phyloP scores from a whole-genome alignment of 2,797 vertebrate genomes.

The Enteromius treurensis region DNA sequence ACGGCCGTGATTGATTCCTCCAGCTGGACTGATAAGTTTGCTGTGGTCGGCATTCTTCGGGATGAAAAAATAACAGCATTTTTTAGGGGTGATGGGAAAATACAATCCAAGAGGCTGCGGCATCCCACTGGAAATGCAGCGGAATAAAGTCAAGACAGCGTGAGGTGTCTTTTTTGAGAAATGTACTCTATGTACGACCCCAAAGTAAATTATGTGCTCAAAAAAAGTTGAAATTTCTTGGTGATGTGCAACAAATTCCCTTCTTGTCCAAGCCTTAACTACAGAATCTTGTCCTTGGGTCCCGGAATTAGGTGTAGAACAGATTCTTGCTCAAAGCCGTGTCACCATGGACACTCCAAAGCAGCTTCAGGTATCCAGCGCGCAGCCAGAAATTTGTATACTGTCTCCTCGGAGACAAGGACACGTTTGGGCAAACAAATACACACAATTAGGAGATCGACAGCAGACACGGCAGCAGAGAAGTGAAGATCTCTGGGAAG shows the following conservation, averaged over 20 bases:
- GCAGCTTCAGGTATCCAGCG: slow-evolving; percentile 54
- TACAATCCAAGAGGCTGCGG: slow-evolving; percentile 69
- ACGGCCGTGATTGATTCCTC: slow-evolving; percentile 76
- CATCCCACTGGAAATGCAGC: slow-evolving; percentile 49
- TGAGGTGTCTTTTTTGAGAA: not conserved
- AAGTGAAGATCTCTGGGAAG: slow-evolving; percentile 57
- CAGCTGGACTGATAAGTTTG: slow-evolving; percentile 74
- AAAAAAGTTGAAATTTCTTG: not conserved
- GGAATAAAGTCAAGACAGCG: not conserved
- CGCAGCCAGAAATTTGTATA: slow-evolving; percentile 60
- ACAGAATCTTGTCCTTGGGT: not conserved
- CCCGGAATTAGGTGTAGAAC: slow-evolving; percentile 1
- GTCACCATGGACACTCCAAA: slow-evolving; percentile 51
- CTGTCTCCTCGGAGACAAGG: slow-evolving; percentile 51
- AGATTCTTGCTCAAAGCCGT: slow-evolving; percentile 17
- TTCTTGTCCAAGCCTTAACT: slow-evolving; percentile 9
- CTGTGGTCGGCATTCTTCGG: slow-evolving; percentile 71
- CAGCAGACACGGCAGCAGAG: slow-evolving; percentile 39
- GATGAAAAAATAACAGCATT: slow-evolving; percentile 65
- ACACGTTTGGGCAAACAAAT: slow-evolving; percentile 71
- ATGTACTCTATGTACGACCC: not conserved
- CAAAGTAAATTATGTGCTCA: not conserved
- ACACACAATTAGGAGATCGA: slow-evolving; percentile 69
- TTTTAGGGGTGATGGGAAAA: slow-evolving; percentile 63
- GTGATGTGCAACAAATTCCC: slow-evolving; percentile 15